Base-by-base conservation (phyloP, 2,797 vertebrate species). In the Ceryle rudis region DNA sequence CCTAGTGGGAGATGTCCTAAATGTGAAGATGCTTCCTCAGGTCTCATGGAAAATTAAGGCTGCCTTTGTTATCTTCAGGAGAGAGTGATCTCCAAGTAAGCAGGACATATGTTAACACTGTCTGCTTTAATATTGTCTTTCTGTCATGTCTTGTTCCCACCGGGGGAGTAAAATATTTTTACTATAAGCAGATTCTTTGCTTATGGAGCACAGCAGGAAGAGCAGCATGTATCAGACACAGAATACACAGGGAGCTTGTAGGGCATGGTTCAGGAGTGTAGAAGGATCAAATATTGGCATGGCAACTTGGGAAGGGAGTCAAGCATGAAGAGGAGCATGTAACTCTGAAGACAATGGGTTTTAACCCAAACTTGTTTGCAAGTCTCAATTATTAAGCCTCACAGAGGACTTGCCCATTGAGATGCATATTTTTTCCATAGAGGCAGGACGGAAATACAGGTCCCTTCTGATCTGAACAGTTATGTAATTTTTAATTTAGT, bases 131-230 rank as follows among this genome's bases (percentile, higher is more conserved):
- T 89, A 70, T 67, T 0, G 2, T 60, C 81, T 96, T 91, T 84
- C 64, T 87, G 51, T 85, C 88, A 58, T 44, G 74, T 33, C 35
- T 39, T 33, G 31, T 20, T 95, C 87, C 89, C 91, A 62, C 81
- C 82, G 84, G 74, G 91, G 95, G 42, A 77, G 82, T 70, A 87
- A 95, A 89, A 84, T 89, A 4, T 86, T 93, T n/a, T 58, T 89
- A 79, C 73, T 26, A 49, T 28, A 47, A 92, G 71, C 86, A 92
- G 92, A 90, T 61, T 93, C 77, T 60, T 42, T 75, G 83, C 81
- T 89, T 75, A 57, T 21, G 62, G 29, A 13, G 16, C 16, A 0
- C 86, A 86, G 89, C 33, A 9, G 83, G 94, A 67, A 33, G 44
- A 95, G 42, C 92, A 64, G 83, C 28, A 9, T 21, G 37, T 3